Base-by-base conservation (phyloP, 2,797 vertebrate species). In the Echiichthys vipera region DNA sequence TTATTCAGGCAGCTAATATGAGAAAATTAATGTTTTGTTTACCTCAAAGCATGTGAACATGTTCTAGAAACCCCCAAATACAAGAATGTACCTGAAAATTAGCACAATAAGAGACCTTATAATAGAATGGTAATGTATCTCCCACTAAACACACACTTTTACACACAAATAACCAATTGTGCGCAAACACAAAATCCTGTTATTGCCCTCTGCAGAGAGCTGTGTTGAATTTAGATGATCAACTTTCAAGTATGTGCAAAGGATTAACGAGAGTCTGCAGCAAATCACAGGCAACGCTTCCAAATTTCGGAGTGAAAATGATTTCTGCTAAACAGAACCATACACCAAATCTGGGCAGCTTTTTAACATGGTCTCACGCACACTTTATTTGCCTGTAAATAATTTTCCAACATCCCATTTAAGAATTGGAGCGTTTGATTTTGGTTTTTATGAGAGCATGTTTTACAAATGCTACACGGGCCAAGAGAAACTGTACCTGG, bases 351-450 rank as follows among this genome's bases (percentile, higher is more conserved):
- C 69, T 78, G 84, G 77, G 76, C 39, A 32, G 62, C 58, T 72
- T 83, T 77, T 79, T 61, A 71, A 77, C 56, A 5, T 11, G 55
- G 74, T 88, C 74, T 74, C 88, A 84, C 80, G 72, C 89, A 89
- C n/a, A 90, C 81, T 92, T 93, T 92, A 93, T 93, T 91, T 88
- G 91, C 85, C 88, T 89, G 81, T 90, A 90, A 92, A 93, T 89
- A 83, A 91, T 86, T 90, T 91, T 90, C 86, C 88, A 57, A 90
- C 85, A 89, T 91, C 89, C 89, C 76, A 83, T 90, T 92, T 76
- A 89, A 86, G 77, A 88, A 90, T 49, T 66, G 55, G 72, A 83
- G 85, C 51, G 62, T 91, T 91, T 92, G 87, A 90, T 90, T 92
- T 82, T 2, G 14, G 39, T 82, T 92, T n/a, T 90, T 89, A 93